Evolutionary conservation across 1,140 invertebrate species (phyloP), one percentile per base, ranked within the genome.

Genomic region (Euschistus heros): DNA sequence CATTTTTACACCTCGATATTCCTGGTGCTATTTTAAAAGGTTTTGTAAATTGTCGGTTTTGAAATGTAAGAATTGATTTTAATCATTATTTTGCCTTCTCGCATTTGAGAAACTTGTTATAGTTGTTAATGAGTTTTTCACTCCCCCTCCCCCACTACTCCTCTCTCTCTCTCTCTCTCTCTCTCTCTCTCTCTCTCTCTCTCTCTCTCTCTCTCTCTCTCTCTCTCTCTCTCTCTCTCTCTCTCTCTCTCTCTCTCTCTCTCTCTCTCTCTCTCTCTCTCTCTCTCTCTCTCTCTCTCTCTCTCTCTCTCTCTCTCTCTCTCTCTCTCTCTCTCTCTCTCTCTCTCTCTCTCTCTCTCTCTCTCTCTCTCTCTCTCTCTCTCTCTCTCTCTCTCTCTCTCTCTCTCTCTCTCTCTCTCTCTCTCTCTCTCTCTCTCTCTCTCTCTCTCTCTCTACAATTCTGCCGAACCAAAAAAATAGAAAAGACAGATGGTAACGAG

Each of bases 301-400:
- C 55, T 59, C 55, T 59, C 55, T 59, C 55, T 26, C 55, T 59
- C 55, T 26, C 55, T 59, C 55, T 59, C 22, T 26, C 55, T 59
- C 55, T 59, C 55, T 59, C 55, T 26, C 55, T 27, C 22, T 26
- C 55, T 59, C 55, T 59, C 55, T 59, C 55, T 52, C 47, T 18
- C 47, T 52, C 47, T 52, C 47, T 59, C 55, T 59, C 55, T 59
- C 55, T 24, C 55, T 26, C 55, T 59, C 55, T 59, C 55, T 59
- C 55, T 59, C 55, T 59, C 55, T 24, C 55, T 24, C 14, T 59
- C 55, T 59, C 55, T 59, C 55, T 59, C 55, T 59, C 55, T 59
- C 55, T 59, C 55, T 59, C 55, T 59, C 55, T 59, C 55, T 59
- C 55, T 59, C 55, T 59, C 55, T 59, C 55, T 59, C 55, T 59